Conservation (phyloP, 2,888 invertebrate species). For the Tridacna gigas region DNA sequence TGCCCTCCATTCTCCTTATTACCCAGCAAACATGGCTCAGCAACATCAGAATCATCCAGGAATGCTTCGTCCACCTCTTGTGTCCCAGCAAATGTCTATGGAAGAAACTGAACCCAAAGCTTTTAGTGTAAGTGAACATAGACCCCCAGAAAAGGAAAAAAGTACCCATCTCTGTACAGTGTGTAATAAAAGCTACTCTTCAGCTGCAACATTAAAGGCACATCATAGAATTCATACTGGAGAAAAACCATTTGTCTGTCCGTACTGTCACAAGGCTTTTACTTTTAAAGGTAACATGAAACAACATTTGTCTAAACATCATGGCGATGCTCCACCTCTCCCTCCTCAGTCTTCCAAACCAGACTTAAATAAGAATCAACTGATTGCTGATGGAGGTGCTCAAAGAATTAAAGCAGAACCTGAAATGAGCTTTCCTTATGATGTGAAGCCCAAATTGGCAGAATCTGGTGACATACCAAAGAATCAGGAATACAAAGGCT, state of each 20-base stretch:
- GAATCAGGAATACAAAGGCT: constrained; percentile 54
- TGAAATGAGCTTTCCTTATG: constrained; percentile 9
- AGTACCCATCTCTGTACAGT: constrained; percentile 44
- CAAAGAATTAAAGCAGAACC: background rate
- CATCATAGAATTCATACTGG: constrained; percentile 59
- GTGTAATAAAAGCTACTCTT: constrained; percentile 57
- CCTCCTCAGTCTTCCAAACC: background rate
- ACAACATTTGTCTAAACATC: constrained; percentile 55
- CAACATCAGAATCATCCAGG: background rate
- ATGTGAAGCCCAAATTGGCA: background rate
- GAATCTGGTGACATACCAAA: constrained; percentile 39
- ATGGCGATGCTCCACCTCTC: constrained; percentile 35
- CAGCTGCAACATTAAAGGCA: constrained; percentile 55
- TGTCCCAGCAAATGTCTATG: constrained; percentile 40
- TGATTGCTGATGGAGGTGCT: background rate
- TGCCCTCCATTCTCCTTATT: background rate
- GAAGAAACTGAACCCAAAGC: constrained; percentile 47
- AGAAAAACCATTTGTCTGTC: constrained; percentile 56
- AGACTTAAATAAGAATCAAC: background rate
- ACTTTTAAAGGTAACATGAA: constrained; percentile 63
- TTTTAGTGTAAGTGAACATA: background rate
- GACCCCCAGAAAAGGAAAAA: constrained; percentile 43
- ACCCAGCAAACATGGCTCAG: background rate
- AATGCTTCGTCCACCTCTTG: background rate
- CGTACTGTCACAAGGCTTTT: constrained; percentile 52